Evolutionary conservation across 2,797 vertebrate genomes (phyloP), one percentile per base, ranked within the genome.

Genomic region (Bufotes viridis): DNA sequence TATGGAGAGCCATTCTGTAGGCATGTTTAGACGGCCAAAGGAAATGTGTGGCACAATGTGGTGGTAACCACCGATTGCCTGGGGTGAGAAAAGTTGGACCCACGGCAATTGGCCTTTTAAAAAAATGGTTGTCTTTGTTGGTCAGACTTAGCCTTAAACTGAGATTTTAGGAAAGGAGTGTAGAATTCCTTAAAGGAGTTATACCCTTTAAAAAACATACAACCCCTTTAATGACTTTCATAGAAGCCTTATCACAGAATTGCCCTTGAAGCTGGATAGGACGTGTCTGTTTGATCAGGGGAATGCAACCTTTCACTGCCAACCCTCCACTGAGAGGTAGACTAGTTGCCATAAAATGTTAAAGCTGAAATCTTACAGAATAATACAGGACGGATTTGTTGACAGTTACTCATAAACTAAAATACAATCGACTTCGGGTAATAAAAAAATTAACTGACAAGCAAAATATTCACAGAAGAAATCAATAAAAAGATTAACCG

Each of bases 401-500:
- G 8, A 63, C 22, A 49, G 67, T 69, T 69, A 82, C 55, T 63
- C 58, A 63, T 78, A 78, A 63, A 85, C 14, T 61, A 65, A 22
- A 61, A 63, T 22, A 55, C 58, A 20, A 14, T 78, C n/a, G 81
- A 58, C 72, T 24, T 65, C 24, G 61, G n/a, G 9, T 76, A 61
- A 67, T 78, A 53, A 24, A 58, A 49, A 70, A 61, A 20, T 79
- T 78, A 87, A 67, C 74, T 24, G 24, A 78, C 67, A 87, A 57
- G 60, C 58, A 87, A 84, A 69, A 70, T 80, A 67, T 88, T 87
- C 53, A 88, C 60, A 61, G 20, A 51, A 34, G 2, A 67, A 22
- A 84, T 88, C 82, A 81, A 87, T 85, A 42, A 75, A 85, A 85
- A 53, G 34, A 82, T 87, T 61, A 87, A 29, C 18, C 13, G 42